Evolutionary conservation across 2,113 vertebrate genomes (phyloP).

Genomic region (Arvicanthis niloticus): DNA sequence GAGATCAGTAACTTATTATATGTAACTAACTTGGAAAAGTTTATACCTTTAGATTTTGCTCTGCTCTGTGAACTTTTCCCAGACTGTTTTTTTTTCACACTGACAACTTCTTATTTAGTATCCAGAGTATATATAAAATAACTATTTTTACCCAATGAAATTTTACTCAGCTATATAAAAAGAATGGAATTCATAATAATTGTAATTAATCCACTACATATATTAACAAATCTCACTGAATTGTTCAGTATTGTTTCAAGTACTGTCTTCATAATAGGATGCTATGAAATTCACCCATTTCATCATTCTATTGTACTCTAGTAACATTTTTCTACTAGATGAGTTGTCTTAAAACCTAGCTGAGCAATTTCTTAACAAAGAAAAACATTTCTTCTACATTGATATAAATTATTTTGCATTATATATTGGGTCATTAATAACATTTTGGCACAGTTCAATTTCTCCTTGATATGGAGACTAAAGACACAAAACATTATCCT

Average conservation of each 20-base stretch:
- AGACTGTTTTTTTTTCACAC: background rate
- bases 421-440: constrained; percentile 64
- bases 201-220: background rate
- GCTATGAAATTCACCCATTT: background rate
- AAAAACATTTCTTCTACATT: constrained; percentile 72
- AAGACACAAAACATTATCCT: constrained; percentile 26
- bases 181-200: background rate
- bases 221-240: background rate
- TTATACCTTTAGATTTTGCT: background rate
- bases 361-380: constrained; percentile 59
- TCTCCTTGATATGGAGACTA: constrained; percentile 9
- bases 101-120: background rate
- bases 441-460: constrained; percentile 26
- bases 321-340: background rate
- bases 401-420: constrained; percentile 68
- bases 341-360: background rate
- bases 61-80: background rate
- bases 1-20: background rate
- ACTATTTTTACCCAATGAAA: background rate
- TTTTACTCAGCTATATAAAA: background rate
- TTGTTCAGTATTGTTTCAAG: background rate
- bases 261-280: background rate
- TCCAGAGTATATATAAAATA: background rate
- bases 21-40: background rate
- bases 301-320: background rate